Percentiles rank a stretch among this genome's conserved stretches.
Conservation (phyloP, 2,113 vertebrate species). For the Dascyllus trimaculatus region DNA sequence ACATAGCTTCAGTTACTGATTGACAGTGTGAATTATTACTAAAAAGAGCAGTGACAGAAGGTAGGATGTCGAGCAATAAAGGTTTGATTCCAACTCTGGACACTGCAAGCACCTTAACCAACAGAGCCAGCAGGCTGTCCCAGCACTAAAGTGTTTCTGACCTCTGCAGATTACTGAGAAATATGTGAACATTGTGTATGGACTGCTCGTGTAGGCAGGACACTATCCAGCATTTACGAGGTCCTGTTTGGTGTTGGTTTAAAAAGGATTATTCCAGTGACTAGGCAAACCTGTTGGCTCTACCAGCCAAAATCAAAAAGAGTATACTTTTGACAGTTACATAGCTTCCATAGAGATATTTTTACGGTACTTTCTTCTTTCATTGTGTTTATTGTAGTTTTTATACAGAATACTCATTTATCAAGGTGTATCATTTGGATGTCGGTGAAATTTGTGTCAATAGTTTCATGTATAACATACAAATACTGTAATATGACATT, state of each 20-base stretch:
- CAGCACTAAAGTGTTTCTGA: slow-evolving; percentile 5
- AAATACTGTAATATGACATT: slow-evolving; percentile 27
- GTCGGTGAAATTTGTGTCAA: neutral
- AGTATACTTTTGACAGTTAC: slow-evolving; percentile 4
- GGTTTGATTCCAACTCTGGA: neutral
- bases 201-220: neutral
- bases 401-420: slow-evolving; percentile 5
- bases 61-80: neutral
- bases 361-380: neutral
- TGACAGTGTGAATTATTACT: neutral
- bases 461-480: neutral
- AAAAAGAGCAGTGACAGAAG: neutral
- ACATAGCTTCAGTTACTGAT: neutral
- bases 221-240: neutral
- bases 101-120: neutral
- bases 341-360: neutral
- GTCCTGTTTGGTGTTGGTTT: neutral
- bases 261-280: neutral
- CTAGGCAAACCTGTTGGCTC: neutral
- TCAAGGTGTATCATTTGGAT: neutral
- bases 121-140: neutral
- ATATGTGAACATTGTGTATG: neutral
- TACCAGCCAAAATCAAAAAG: neutral
- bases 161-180: neutral
- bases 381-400: slow-evolving; percentile 8